Percentiles rank a stretch among this genome's conserved stretches.
Evolutionary conservation across 2,797 vertebrate species (phyloP).

Genomic region (Xiphorhynchus erythropygius): DNA sequence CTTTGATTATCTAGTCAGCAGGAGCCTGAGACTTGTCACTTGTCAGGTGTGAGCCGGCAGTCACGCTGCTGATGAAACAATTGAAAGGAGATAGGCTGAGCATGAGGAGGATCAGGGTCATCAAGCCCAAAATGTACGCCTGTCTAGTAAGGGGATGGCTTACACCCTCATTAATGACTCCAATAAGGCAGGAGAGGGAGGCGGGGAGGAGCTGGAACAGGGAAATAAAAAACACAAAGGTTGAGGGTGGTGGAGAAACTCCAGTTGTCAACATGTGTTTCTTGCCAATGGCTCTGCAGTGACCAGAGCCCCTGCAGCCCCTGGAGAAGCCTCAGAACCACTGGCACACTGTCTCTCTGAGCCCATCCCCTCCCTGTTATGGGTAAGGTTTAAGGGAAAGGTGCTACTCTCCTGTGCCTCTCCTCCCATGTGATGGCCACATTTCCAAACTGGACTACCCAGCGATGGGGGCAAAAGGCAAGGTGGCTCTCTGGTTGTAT

Average conservation of each 20-base stretch:
- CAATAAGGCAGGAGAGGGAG: slow-evolving; percentile 11
- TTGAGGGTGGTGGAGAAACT: not conserved
- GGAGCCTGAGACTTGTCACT: slow-evolving; percentile 91
- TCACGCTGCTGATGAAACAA: slow-evolving; percentile 85
- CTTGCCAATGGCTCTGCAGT: not conserved
- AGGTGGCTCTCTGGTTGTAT: not conserved
- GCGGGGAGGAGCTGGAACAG: not conserved
- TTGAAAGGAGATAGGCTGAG: slow-evolving; percentile 81
- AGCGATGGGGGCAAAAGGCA: rapidly evolving
- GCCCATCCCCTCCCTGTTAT: not conserved
- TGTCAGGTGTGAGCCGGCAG: slow-evolving; percentile 87
- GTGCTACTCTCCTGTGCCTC: not conserved
- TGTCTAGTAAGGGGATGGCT: slow-evolving; percentile 70
- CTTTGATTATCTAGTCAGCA: slow-evolving; percentile 98
- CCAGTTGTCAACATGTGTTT: not conserved
- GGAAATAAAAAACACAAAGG: not conserved
- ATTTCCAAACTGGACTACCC: not conserved
- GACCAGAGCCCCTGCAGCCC: not conserved
- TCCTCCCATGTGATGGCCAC: rapidly evolving
- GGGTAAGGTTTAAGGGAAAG: not conserved
- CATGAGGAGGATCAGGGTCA: slow-evolving; percentile 80
- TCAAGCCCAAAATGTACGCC: slow-evolving; percentile 74
- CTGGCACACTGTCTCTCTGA: not conserved
- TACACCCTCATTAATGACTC: slow-evolving; percentile 57
- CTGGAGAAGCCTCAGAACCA: not conserved